Base-by-base conservation (phyloP, 2,797 vertebrate genomes). In the Thunnus albacares region DNA sequence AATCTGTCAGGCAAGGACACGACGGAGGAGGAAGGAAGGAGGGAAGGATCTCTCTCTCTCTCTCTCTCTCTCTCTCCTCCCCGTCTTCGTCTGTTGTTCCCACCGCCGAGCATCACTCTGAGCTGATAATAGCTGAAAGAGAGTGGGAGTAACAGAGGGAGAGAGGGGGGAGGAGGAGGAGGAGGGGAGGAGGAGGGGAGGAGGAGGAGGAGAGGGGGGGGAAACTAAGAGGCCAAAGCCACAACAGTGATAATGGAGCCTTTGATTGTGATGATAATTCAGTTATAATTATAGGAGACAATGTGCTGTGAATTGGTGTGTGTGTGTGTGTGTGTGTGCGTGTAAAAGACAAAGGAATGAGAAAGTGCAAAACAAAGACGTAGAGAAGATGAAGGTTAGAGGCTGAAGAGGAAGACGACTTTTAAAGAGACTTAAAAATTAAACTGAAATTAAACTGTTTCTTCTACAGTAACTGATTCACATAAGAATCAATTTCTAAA, bases 251-350 rank as follows among this genome's bases (percentile, higher is more conserved):
- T 85, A 86, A 92, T 85, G 66, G 72, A 84, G 82, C 75, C 80
- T 86, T 79, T 89, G 88, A 92, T 86, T 87, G 85, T 81, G 75
- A 87, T 71, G 76, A 88, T 88, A 79, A 88, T 87, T 83, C 71
- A 79, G 68, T 79, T 78, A 66, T 83, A 89, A 89, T 88, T 83
- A 79, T 35, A 74, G 38, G 68, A 63, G 64, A 65, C 64, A 76
- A 30, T 43, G 13, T 43, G 41, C 41, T 43, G 4, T 43, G 63
- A 56, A 55, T 55, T 35, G 43, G 12, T 14, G 41, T 24, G 41
- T 60, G 45, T 63, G 33, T 60, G 47, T 26, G 33, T 60, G 47
- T 26, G 56, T 41, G 64, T 33, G 38, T 43, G 41, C 5, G 41
- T 43, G 13, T 43, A 38, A 58, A 26, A 47, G 17, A 43, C 15